Evolutionary conservation across 1,140 invertebrate genomes (phyloP).

Genomic region (Cyrtorhinus lividipennis): DNA sequence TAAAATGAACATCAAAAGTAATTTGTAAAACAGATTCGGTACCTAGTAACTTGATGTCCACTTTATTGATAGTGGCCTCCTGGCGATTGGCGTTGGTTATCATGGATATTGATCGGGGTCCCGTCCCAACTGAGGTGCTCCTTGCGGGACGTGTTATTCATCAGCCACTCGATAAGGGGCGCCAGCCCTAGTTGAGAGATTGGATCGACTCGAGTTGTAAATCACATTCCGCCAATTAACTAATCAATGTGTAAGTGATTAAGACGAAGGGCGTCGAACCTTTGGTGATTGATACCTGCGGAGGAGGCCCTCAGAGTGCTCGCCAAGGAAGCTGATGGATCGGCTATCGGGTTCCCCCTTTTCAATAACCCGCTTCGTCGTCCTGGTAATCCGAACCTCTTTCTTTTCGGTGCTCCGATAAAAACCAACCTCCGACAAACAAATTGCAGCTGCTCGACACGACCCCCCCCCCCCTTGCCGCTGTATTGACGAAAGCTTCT

Average conservation of each 20-base stretch:
- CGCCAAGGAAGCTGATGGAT: not conserved
- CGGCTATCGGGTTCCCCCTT: not conserved
- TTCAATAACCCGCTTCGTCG: not conserved
- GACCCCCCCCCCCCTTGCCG: too few species aligned
- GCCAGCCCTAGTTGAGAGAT: not conserved
- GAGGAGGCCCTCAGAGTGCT: not conserved
- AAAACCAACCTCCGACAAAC: not conserved
- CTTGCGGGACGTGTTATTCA: too few species aligned
- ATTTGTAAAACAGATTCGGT: too few species aligned
- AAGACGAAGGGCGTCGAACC: not conserved
- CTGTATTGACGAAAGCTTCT: not conserved
- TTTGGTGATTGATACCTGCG: not conserved
- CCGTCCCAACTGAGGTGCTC: too few species aligned
- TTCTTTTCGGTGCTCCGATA: not conserved
- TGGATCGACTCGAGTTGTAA: not conserved
- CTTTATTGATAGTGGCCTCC: too few species aligned
- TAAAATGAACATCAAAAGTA: too few species aligned
- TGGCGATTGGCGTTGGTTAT: too few species aligned
- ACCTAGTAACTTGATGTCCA: too few species aligned
- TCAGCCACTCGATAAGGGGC: not conserved
- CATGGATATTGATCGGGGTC: too few species aligned
- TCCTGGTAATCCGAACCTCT: not conserved
- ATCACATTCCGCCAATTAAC: not conserved
- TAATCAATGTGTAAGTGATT: not conserved
- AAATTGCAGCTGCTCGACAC: not conserved